phyloP scores from a whole-genome alignment of 2,888 invertebrate species.

The Phortica okadai region DNA sequence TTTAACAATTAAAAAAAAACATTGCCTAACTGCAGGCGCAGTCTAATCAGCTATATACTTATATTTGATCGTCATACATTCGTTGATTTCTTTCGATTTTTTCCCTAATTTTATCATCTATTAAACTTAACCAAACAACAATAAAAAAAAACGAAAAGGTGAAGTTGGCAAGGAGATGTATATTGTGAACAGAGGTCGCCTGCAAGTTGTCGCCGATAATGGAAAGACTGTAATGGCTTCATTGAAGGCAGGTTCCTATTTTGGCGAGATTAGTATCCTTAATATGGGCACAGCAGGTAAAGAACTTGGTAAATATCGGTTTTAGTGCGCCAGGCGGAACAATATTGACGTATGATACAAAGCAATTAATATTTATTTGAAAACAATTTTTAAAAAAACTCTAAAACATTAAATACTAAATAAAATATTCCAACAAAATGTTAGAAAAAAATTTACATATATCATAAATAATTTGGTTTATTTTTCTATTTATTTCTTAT shows the following conservation, averaged over 20 bases:
- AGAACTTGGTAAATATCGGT: constrained; percentile 95
- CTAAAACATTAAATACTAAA: not conserved
- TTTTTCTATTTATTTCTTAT: not conserved
- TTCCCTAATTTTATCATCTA: not conserved
- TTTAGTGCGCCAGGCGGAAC: constrained; percentile 78
- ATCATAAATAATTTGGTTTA: not conserved
- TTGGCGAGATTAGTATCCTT: constrained; percentile 99
- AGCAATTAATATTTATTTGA: not conserved
- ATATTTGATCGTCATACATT: too few relatives aligned
- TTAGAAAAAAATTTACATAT: not conserved
- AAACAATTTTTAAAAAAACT: not conserved
- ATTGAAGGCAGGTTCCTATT: constrained; percentile 98
- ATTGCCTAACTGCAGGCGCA: constrained; percentile 24
- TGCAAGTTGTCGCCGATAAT: constrained; percentile 96
- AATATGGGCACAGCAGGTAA: constrained; percentile 99
- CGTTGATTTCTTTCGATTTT: too few relatives aligned
- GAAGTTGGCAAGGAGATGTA: constrained; percentile 99
- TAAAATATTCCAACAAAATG: not conserved
- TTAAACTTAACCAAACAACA: not conserved
- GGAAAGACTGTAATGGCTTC: constrained; percentile 97
- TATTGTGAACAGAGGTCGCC: constrained; percentile 97
- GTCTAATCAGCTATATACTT: not conserved
- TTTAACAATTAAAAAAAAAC: constrained; percentile 27
- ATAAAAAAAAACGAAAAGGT: constrained; percentile 79
- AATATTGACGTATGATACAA: constrained; percentile 58